phyloP scores from a whole-genome alignment of 2,888 invertebrate species.

The Unio delphinus region DNA sequence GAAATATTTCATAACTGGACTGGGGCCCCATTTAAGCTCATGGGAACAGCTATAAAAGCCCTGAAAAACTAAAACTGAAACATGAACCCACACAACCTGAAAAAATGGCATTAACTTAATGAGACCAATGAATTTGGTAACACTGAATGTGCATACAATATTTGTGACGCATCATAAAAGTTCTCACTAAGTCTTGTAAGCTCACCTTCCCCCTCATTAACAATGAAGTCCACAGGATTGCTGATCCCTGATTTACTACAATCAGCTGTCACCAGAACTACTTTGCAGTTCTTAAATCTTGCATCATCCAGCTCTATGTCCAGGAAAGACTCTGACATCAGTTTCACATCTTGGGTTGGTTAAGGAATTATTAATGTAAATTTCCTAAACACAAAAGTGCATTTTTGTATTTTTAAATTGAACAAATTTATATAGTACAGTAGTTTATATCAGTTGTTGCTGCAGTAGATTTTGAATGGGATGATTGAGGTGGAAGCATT shows the following conservation, averaged over 20 bases:
- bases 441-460: too few species aligned
- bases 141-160: not conserved
- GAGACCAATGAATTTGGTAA: not conserved
- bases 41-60: too few species aligned
- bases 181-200: not conserved
- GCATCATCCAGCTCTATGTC: conserved; percentile 58
- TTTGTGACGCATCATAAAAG: not conserved
- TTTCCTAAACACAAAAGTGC: too few species aligned
- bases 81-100: too few species aligned
- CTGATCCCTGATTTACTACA: conserved; percentile 67
- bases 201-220: conserved; percentile 69
- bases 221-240: conserved; percentile 68
- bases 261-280: conserved; percentile 63
- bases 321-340: conserved; percentile 51
- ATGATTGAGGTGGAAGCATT: too few species aligned
- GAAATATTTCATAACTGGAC: too few species aligned
- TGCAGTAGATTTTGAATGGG: too few species aligned
- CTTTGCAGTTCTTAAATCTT: conserved; percentile 59
- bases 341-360: conserved; percentile 49
- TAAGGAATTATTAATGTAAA: conserved; percentile 16
- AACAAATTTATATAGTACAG: too few species aligned
- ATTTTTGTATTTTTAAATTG: too few species aligned
- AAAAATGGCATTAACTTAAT: too few species aligned
- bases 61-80: too few species aligned
- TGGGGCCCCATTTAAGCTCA: too few species aligned